phyloP scores from a whole-genome alignment of 2,888 invertebrate species.

The Chalcosyrphus nemorum region DNA sequence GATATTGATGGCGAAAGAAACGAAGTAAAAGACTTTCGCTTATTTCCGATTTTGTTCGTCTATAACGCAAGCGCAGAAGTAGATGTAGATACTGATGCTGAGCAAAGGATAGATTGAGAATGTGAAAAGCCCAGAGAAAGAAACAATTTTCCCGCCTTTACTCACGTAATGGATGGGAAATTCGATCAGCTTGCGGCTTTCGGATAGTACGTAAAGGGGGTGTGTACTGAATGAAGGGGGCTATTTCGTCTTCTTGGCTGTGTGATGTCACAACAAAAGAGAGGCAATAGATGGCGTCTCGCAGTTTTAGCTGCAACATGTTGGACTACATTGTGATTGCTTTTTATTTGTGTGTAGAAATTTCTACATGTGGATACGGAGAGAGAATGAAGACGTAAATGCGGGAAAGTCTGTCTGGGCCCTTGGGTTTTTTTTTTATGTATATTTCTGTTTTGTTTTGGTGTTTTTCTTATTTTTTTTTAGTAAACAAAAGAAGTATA shows the following conservation, averaged over 20 bases:
- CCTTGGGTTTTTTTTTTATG: constrained; percentile 38
- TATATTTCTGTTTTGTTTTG: constrained; percentile 42
- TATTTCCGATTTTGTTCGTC: constrained; percentile 48
- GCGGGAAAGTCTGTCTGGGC: constrained; percentile 58
- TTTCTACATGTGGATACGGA: background rate
- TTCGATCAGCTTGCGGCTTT: constrained; percentile 67
- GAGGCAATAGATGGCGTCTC: constrained; percentile 29
- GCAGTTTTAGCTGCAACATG: background rate
- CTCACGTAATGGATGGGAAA: constrained; percentile 59
- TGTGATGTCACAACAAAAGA: constrained; percentile 61
- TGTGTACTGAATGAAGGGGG: constrained; percentile 7
- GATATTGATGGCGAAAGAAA: constrained; percentile 38
- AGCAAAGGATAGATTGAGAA: constrained; percentile 5
- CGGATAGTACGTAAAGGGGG: constrained; percentile 5
- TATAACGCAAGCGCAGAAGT: constrained; percentile 37
- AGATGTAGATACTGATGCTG: background rate
- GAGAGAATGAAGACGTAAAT: constrained; percentile 23
- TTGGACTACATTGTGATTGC: constrained; percentile 28
- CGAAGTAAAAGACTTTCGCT: constrained; percentile 64
- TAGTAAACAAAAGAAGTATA: constrained; percentile 43
- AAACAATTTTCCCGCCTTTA: constrained; percentile 62
- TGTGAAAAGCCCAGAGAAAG: constrained; percentile 28
- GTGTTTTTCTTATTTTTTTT: constrained; percentile 33
- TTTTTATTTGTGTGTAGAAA: constrained; percentile 27
- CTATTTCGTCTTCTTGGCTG: background rate